These are phyloP conservation scores for Esperia sulphurella DNA, from an alignment of 2,888 invertebrate genomes.

Conservation along the genomic window DNA sequence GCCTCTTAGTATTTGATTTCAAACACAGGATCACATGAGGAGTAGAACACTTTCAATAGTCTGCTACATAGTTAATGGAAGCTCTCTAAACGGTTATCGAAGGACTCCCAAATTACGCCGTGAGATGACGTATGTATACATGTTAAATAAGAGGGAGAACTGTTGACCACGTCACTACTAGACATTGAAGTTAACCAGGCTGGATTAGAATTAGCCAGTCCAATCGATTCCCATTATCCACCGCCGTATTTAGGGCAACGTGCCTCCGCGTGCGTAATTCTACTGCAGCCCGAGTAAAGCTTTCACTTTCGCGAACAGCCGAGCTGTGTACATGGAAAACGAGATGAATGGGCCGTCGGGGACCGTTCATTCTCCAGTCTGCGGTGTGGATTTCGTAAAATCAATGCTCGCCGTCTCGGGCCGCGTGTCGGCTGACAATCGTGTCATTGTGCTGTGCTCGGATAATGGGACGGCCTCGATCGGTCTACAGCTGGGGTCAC, in stretches of 20 bases:
- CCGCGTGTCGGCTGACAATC: slow-evolving; percentile 54
- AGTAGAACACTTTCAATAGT: no score
- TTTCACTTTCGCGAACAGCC: slow-evolving; percentile 76
- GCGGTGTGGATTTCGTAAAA: slow-evolving; percentile 75
- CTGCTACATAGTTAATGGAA: no score
- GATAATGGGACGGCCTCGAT: slow-evolving; percentile 55
- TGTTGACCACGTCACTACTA: no score
- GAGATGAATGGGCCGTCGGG: slow-evolving; percentile 75
- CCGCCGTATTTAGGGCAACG: slow-evolving; percentile 58
- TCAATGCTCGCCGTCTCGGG: slow-evolving; percentile 69
- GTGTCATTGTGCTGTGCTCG: slow-evolving; percentile 65
- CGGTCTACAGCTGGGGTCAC: slow-evolving; percentile 47
- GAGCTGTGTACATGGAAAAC: slow-evolving; percentile 72
- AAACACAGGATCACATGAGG: no score
- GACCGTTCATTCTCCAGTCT: slow-evolving; percentile 68
- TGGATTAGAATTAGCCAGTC: no score
- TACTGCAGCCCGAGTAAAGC: slow-evolving; percentile 62
- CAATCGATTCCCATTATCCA: no score
- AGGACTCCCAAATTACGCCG: no score
- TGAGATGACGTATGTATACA: no score
- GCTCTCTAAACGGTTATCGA: no score
- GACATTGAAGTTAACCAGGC: no score
- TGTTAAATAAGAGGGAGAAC: no score
- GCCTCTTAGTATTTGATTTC: no score
- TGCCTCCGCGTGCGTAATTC: slow-evolving; percentile 51